Percentiles rank a stretch among this genome's conserved stretches.
These are phyloP conservation scores for Leucopsar rothschildi DNA, from an alignment of 2,113 vertebrate genomes.

Conservation along the genomic window DNA sequence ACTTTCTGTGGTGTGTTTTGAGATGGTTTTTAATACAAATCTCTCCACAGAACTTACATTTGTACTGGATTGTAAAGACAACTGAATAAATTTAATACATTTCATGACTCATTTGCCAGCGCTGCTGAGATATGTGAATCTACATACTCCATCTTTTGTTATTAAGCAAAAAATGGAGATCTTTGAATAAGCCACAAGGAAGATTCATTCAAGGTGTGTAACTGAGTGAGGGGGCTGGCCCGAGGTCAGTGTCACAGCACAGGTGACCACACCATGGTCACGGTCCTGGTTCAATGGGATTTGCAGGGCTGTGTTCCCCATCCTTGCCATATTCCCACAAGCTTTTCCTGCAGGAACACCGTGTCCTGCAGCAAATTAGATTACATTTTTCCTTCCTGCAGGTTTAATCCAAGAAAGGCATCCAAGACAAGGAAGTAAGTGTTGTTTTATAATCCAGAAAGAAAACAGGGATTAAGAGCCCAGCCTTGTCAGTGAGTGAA, in stretches of 20 bases:
- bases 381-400: neutral
- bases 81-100: conserved; percentile 34
- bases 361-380: neutral
- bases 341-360: neutral
- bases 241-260: neutral
- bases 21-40: conserved; percentile 11
- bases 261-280: accelerated
- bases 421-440: neutral
- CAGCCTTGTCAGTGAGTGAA: neutral
- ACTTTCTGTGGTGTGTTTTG: neutral
- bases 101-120: conserved; percentile 39
- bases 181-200: neutral
- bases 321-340: neutral
- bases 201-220: neutral
- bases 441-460: neutral
- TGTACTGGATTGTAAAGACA: conserved; percentile 21
- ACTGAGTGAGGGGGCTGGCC: neutral
- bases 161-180: neutral
- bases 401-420: neutral
- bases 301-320: neutral
- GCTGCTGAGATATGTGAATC: conserved; percentile 17
- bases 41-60: conserved; percentile 34
- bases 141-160: conserved; percentile 1
- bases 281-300: neutral
- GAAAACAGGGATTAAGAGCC: neutral